phyloP scores from a whole-genome alignment of 92 coral and sea anemone genomes.

The Micromussa lordhowensis region DNA sequence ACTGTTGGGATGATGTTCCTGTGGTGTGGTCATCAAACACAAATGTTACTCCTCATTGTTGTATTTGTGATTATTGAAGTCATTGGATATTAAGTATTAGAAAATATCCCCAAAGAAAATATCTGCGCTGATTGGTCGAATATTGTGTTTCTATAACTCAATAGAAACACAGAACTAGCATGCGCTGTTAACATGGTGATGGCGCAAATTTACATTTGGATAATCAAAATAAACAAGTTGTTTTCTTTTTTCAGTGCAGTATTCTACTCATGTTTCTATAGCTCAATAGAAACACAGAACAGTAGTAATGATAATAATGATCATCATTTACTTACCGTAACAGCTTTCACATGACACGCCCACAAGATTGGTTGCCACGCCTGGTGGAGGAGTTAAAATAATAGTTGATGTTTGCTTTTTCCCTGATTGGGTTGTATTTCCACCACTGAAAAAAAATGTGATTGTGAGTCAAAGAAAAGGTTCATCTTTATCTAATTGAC shows the following conservation, averaged over 20 bases:
- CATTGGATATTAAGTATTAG: too few species aligned
- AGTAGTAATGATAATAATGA: not conserved
- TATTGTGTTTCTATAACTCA: too few species aligned
- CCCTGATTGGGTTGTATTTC: constrained; percentile 74
- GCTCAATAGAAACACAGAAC: too few species aligned
- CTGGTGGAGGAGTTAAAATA: constrained; percentile 97
- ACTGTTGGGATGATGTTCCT: constrained; percentile 93
- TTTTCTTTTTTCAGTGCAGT: too few species aligned
- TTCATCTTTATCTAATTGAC: not conserved
- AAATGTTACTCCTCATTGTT: not conserved
- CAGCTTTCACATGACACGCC: constrained; percentile 98
- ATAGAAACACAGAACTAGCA: too few species aligned
- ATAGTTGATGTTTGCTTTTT: constrained; percentile 93
- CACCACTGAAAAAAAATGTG: constrained; percentile 31
- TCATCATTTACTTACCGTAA: constrained; percentile 71
- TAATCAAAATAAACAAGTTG: too few species aligned
- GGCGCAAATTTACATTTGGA: too few species aligned
- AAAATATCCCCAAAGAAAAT: too few species aligned
- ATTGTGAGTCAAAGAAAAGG: not conserved
- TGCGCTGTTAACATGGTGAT: too few species aligned
- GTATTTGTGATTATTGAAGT: not conserved
- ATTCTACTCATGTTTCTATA: too few species aligned
- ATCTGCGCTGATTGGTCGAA: too few species aligned
- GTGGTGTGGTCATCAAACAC: constrained; percentile 14
- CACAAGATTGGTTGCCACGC: constrained; percentile 90